These are phyloP conservation scores for Panurus biarmicus DNA, from an alignment of 2,113 vertebrate species.

Conservation along the genomic window DNA sequence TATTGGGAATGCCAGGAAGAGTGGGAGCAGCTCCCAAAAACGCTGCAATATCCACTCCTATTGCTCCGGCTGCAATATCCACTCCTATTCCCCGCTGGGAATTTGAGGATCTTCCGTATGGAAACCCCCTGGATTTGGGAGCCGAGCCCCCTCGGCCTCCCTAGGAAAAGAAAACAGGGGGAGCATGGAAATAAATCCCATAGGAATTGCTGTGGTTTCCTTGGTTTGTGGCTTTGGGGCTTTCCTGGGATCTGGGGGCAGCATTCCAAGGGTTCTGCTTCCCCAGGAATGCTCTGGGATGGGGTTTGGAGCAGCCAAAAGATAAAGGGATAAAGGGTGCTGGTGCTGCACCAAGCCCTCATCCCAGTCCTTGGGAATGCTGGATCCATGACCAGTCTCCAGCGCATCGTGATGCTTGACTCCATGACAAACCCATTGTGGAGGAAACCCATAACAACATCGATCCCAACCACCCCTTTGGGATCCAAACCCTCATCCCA, in stretches of 20 bases:
- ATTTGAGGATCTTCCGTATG: not conserved
- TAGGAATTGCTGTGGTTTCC: not conserved
- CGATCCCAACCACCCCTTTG: rapidly evolving
- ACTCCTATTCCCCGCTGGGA: not conserved
- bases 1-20: slow-evolving; percentile 56
- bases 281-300: not conserved
- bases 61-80: not conserved
- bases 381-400: too few species aligned
- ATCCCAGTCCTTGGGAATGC: not conserved
- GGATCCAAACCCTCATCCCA: not conserved
- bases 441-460: not conserved
- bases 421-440: too few species aligned
- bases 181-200: not conserved
- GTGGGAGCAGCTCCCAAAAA: not conserved
- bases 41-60: not conserved
- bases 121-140: not conserved
- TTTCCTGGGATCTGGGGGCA: not conserved
- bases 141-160: not conserved
- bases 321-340: not conserved
- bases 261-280: not conserved
- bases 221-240: not conserved
- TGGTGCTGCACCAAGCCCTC: not conserved
- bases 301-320: not conserved
- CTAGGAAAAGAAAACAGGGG: not conserved
- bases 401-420: rapidly evolving